A percentile compares a stretch with the other conserved stretches of the same genome.
Evolutionary conservation across 2,797 vertebrate genomes (phyloP).

Genomic region (Centropyge bicolor): DNA sequence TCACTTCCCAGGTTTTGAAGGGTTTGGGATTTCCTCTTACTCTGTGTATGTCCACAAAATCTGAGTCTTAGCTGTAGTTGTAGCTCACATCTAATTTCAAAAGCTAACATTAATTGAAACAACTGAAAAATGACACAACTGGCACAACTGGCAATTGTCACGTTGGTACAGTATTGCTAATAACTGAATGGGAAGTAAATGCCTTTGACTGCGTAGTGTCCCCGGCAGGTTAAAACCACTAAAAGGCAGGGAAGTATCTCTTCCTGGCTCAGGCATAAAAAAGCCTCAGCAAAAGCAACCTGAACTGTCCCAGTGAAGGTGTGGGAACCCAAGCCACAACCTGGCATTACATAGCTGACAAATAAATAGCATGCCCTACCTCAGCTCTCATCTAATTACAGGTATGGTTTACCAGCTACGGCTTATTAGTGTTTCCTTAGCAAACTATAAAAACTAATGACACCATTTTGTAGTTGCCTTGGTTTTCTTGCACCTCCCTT

Average conservation of each 20-base stretch:
- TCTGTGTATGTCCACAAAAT: conserved; percentile 16
- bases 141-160: conserved; percentile 24
- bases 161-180: conserved; percentile 2
- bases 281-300: conserved; percentile 55
- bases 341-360: conserved; percentile 70
- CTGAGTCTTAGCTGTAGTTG: conserved; percentile 5
- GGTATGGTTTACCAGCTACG: conserved; percentile 81
- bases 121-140: conserved; percentile 8
- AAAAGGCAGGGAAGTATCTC: conserved; percentile 49
- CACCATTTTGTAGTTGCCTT: conserved; percentile 75
- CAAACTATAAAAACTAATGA: conserved; percentile 84
- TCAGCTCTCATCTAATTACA: conserved; percentile 79
- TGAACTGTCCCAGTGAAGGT: conserved; percentile 63
- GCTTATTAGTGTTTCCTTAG: conserved; percentile 80
- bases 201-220: conserved; percentile 19
- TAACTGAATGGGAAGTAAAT: conserved; percentile 26
- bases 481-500: conserved; percentile 69
- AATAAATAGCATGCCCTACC: conserved; percentile 77
- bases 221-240: conserved; percentile 50
- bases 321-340: conserved; percentile 72
- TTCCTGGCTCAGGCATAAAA: conserved; percentile 43
- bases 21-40: conserved; percentile 47
- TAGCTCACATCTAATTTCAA: conserved; percentile 32
- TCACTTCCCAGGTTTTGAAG: conserved; percentile 42
- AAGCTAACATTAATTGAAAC: conserved; percentile 20